Evolutionary conservation across 1,140 invertebrate genomes (phyloP).

Genomic region (Oncopeltus fasciatus): DNA sequence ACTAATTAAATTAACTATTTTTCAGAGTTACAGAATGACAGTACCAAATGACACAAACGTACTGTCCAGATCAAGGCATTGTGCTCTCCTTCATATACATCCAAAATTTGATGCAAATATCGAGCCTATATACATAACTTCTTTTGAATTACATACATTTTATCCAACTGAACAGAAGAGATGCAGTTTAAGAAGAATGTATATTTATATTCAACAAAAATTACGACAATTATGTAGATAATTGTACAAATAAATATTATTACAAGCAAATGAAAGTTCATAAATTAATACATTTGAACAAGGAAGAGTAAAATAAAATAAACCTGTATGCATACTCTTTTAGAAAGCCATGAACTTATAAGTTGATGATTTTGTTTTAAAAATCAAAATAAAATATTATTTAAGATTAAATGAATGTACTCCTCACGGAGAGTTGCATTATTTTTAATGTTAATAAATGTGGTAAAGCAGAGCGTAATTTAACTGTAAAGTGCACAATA

Average conservation of each 20-base stretch:
- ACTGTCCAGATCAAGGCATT: background rate
- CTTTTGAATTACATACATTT: background rate
- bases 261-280: too few species aligned
- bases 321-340: too few species aligned
- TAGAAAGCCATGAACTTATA: too few species aligned
- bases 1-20: background rate
- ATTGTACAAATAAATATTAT: background rate
- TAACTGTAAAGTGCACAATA: too few species aligned
- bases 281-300: too few species aligned
- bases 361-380: too few species aligned
- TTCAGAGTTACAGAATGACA: background rate
- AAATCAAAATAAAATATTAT: too few species aligned
- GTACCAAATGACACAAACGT: background rate
- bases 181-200: background rate
- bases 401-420: too few species aligned
- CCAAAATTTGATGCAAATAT: background rate
- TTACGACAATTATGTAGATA: background rate
- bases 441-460: too few species aligned
- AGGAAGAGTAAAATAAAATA: too few species aligned
- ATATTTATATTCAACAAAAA: background rate
- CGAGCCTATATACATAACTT: background rate
- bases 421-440: too few species aligned
- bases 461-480: too few species aligned
- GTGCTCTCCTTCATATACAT: background rate
- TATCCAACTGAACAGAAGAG: background rate